Base-by-base conservation (phyloP, 2,797 vertebrate genomes). In the Darevskia mixta region DNA sequence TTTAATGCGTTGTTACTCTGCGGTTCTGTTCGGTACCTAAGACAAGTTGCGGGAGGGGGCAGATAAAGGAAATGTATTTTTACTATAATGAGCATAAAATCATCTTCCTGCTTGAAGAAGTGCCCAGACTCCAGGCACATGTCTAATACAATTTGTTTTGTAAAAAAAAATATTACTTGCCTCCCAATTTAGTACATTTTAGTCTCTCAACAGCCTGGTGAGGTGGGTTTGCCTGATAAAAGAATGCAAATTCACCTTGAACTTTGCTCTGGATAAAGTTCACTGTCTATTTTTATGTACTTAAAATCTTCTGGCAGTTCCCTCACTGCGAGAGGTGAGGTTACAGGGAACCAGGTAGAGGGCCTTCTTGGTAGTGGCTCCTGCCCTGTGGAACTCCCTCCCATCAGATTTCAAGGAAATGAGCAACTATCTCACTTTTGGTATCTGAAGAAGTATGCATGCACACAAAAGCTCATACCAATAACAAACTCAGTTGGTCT, bases 1-100 rank as follows among this genome's bases (percentile, higher is more conserved):
- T 91, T 92, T 92, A 86, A 83, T 89, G 49, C 88, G 0, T 87
- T 94, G 89, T 87, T 88, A 86, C 75, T 90, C 0, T 86, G 41
- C 32, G 20, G 41, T 85, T 64, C 64, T 92, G 8, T 88, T 89
- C 55, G 55, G 79, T 45, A 45, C 20, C 49, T 86, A 89, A 79
- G 78, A 83, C 73, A 82, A 45, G 35, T 69, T n/a, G 29, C 67
- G 83, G 73, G 71, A 67, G 45, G 72, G 85, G 85, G 89, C 29
- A n/a, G 82, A 41, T 81, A 92, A 91, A 85, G 73, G 84, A 81
- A 38, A 83, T 85, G n/a, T 64, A 67, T 27, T 89, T 90, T 91
- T 90, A 79, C 90, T 71, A 20, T 75, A 89, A 85, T 83, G 88
- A 91, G 79, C 4, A 82, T 20, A 61, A 76, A 73, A 90, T 91